Evolutionary conservation across 2,797 vertebrate genomes (phyloP).

Genomic region (Triplophysa yarkandensis): DNA sequence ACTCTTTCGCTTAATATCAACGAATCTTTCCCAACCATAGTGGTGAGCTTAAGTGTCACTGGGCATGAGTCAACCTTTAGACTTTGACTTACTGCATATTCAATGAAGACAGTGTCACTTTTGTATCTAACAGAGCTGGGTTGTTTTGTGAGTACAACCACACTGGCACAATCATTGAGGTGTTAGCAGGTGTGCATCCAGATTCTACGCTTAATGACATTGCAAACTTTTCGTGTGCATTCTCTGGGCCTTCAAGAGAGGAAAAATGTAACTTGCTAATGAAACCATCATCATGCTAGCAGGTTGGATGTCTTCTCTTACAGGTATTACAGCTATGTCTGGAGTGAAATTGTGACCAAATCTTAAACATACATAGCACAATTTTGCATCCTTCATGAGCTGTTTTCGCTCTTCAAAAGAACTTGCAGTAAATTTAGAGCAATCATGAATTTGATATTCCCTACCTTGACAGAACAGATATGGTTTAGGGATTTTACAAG

Average conservation of each 20-base stretch:
- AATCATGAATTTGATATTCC: background rate
- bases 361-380: background rate
- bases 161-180: too few species aligned
- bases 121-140: constrained; percentile 8
- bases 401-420: too few species aligned
- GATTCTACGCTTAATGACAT: too few species aligned
- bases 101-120: constrained; percentile 24
- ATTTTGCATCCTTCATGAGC: background rate
- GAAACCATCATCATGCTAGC: too few species aligned
- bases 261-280: too few species aligned
- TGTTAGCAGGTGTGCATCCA: too few species aligned
- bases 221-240: too few species aligned
- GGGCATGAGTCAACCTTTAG: constrained; percentile 19
- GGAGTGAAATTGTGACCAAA: background rate
- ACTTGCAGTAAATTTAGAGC: background rate
- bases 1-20: constrained; percentile 14
- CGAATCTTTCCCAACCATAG: constrained; percentile 29
- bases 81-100: constrained; percentile 17
- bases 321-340: too few species aligned
- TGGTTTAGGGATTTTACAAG: background rate
- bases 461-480: background rate
- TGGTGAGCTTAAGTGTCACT: constrained; percentile 35
- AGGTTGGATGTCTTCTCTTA: too few species aligned
- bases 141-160: too few species aligned
- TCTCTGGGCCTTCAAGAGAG: too few species aligned